Evolutionary conservation across 1,140 invertebrate species (phyloP).

Genomic region (Brachionus paranguensis): DNA sequence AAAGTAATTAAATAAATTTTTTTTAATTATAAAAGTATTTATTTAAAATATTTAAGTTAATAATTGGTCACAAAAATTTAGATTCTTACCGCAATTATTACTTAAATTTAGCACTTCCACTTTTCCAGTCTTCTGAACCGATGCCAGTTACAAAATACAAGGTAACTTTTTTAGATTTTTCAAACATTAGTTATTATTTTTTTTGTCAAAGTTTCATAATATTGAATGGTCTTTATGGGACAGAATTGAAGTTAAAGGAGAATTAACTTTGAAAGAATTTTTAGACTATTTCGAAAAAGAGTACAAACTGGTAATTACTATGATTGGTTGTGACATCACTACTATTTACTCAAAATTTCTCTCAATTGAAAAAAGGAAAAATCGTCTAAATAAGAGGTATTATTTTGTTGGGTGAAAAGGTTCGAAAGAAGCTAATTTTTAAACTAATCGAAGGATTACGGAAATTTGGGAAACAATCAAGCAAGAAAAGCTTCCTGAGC

Average conservation of each 20-base stretch:
- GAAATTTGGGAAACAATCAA: conserved; percentile 32
- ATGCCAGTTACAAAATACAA: conserved; percentile 72
- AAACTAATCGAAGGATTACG: background rate
- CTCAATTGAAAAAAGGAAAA: background rate
- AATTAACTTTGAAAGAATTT: conserved; percentile 85
- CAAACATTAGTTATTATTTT: background rate
- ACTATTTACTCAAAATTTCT: conserved; percentile 15
- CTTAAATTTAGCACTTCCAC: conserved; percentile 88
- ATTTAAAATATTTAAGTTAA: background rate
- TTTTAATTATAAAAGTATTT: background rate
- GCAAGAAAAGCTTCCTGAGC: conserved; percentile 2
- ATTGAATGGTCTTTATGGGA: conserved; percentile 97
- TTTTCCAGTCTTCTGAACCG: conserved; percentile 94
- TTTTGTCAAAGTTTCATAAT: conserved; percentile 68
- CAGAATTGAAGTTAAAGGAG: conserved; percentile 86
- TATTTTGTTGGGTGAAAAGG: background rate
- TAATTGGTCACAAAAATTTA: conserved; percentile 57
- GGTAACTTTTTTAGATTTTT: background rate
- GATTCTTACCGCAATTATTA: conserved; percentile 90
- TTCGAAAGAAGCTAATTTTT: background rate
- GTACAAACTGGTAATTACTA: conserved; percentile 86
- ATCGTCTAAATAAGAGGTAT: conserved; percentile 20
- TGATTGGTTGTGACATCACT: conserved; percentile 84
- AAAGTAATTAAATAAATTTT: conserved; percentile 60
- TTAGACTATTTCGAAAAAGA: conserved; percentile 84